Percentiles rank a stretch among this genome's conserved stretches.
Evolutionary conservation across 2,888 invertebrate genomes (phyloP).

Genomic region (Hyalella azteca): DNA sequence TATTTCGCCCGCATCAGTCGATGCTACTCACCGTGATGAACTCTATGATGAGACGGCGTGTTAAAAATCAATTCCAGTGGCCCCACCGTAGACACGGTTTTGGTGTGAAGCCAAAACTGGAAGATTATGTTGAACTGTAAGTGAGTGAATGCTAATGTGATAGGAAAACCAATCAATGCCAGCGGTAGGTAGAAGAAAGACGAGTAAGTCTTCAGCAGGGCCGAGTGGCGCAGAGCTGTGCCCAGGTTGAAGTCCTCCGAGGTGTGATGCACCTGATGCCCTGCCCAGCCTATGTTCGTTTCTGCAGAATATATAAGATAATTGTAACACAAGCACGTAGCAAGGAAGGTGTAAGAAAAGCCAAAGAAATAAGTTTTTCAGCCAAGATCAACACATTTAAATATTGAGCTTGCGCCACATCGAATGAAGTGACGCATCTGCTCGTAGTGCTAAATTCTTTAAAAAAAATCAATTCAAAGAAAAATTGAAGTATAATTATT

Average conservation of each 20-base stretch:
- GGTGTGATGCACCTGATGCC: conserved; percentile 89
- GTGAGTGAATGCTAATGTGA: conserved; percentile 80
- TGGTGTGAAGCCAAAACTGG: conserved; percentile 93
- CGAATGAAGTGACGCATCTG: too few species aligned
- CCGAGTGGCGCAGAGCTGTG: conserved; percentile 80
- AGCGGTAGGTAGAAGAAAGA: conserved; percentile 62
- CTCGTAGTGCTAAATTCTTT: too few species aligned
- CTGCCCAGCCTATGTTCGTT: conserved; percentile 84
- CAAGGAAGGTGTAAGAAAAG: too few species aligned
- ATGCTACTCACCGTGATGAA: conserved; percentile 72
- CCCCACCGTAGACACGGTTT: conserved; percentile 78
- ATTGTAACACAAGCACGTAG: too few species aligned
- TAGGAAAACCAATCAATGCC: conserved; percentile 75
- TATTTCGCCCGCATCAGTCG: too few species aligned
- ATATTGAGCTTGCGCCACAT: too few species aligned
- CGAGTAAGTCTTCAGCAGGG: conserved; percentile 67
- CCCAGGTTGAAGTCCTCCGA: conserved; percentile 88
- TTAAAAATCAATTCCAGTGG: conserved; percentile 85
- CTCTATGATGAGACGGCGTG: conserved; percentile 87
- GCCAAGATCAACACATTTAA: too few species aligned
- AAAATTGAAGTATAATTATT: too few species aligned
- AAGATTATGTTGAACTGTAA: conserved; percentile 86
- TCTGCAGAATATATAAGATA: conserved; percentile 66
- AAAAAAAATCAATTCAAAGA: too few species aligned
- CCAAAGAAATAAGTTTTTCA: too few species aligned